These are phyloP conservation scores for Phodopus roborovskii DNA, from an alignment of 2,113 vertebrate species.

Conservation along the genomic window DNA sequence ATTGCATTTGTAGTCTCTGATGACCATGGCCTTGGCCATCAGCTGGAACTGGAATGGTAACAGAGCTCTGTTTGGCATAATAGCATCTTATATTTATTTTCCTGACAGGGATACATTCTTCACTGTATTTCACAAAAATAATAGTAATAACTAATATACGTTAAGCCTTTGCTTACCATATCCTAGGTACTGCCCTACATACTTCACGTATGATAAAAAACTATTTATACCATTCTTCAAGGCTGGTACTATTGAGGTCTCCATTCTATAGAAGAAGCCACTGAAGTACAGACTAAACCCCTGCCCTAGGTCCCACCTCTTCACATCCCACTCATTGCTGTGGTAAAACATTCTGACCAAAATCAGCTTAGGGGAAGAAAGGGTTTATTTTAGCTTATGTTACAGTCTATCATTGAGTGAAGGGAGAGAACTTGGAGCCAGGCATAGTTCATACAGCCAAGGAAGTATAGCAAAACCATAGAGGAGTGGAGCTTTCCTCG, in stretches of 20 bases:
- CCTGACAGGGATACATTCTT: neutral
- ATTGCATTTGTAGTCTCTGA: neutral
- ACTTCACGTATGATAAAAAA: neutral
- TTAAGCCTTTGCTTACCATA: neutral
- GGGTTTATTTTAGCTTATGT: too few relatives aligned
- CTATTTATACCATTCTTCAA: neutral
- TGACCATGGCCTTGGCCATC: neutral
- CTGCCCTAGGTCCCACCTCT: neutral
- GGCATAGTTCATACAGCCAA: neutral
- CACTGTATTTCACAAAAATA: conserved; percentile 36
- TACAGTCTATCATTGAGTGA: neutral
- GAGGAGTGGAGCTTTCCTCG: neutral
- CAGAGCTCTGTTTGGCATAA: neutral
- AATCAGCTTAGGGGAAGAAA: neutral
- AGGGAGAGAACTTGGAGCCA: neutral
- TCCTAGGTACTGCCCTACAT: neutral
- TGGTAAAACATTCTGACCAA: neutral
- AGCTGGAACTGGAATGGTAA: neutral
- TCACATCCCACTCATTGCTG: too few relatives aligned
- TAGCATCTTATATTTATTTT: neutral
- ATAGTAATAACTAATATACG: neutral
- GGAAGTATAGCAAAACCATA: neutral
- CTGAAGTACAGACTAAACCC: neutral
- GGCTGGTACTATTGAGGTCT: neutral
- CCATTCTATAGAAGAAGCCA: neutral